These are phyloP conservation scores for Eremobia ochroleuca DNA, from an alignment of 2,888 invertebrate species.

Conservation along the genomic window DNA sequence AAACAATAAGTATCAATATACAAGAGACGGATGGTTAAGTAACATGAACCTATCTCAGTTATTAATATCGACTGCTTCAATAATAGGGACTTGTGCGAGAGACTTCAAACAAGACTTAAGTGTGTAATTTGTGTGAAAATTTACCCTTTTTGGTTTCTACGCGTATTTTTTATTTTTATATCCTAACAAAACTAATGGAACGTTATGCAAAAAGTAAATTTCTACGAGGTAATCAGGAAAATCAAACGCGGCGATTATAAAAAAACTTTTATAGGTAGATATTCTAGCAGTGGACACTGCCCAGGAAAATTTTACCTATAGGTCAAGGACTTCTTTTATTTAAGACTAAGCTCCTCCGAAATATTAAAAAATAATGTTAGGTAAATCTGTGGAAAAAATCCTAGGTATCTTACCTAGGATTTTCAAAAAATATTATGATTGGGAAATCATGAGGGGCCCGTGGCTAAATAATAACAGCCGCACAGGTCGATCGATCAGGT, in stretches of 20 bases:
- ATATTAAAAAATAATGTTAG: background rate
- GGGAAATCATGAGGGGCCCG: too few species aligned
- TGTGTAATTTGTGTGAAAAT: background rate
- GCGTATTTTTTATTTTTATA: background rate
- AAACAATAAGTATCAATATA: slow-evolving; percentile 66
- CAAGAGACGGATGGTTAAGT: slow-evolving; percentile 20
- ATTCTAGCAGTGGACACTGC: too few species aligned
- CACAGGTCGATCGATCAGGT: too few species aligned
- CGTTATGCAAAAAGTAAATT: background rate
- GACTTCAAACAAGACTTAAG: background rate
- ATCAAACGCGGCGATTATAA: too few species aligned
- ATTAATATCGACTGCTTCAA: background rate
- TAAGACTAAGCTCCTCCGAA: background rate
- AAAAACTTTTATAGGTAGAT: background rate
- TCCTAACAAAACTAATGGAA: background rate
- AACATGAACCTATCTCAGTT: slow-evolving; percentile 8
- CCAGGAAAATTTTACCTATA: background rate
- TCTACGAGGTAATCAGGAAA: background rate
- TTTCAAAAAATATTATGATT: background rate
- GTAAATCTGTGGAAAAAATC: background rate
- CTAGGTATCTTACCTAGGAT: background rate
- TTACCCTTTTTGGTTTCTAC: too few species aligned
- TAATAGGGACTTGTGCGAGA: background rate
- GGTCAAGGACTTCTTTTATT: background rate
- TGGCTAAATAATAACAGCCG: too few species aligned